These are phyloP conservation scores for Mus spretus DNA, from an alignment of 2,797 vertebrate genomes.

Conservation along the genomic window DNA sequence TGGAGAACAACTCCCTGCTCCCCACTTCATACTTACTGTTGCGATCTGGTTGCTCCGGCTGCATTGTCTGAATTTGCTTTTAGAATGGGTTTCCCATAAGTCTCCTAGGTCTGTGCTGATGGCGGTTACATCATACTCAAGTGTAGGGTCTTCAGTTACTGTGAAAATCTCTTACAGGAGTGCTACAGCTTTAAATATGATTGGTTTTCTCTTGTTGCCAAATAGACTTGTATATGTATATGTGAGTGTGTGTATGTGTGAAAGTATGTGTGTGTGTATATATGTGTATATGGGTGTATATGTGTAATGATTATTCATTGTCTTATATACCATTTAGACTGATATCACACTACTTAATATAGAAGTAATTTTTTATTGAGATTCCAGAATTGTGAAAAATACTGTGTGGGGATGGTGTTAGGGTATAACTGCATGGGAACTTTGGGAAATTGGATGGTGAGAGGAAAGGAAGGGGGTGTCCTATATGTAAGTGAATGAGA, in stretches of 20 bases:
- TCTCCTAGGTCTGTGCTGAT: neutral
- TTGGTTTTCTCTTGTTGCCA: constrained; percentile 5
- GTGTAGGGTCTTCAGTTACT: neutral
- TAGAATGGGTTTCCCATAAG: neutral
- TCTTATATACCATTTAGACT: constrained; percentile 18
- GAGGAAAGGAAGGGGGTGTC: neutral
- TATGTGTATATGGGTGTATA: neutral
- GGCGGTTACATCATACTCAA: neutral
- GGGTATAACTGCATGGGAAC: neutral
- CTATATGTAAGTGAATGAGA: neutral
- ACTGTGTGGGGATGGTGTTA: neutral
- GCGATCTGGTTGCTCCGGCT: neutral
- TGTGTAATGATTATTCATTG: neutral
- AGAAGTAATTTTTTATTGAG: neutral
- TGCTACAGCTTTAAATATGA: constrained; percentile 18
- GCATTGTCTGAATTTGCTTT: neutral
- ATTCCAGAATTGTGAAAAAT: constrained; percentile 13
- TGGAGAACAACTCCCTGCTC: neutral
- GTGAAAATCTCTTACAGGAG: neutral
- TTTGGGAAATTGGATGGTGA: neutral
- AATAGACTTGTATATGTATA: neutral
- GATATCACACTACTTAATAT: constrained; percentile 15
- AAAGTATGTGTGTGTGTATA: neutral
- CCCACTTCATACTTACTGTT: neutral
- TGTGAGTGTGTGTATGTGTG: neutral